Conservation (phyloP, 1,140 invertebrate species). For the Sycobia sp. region DNA sequence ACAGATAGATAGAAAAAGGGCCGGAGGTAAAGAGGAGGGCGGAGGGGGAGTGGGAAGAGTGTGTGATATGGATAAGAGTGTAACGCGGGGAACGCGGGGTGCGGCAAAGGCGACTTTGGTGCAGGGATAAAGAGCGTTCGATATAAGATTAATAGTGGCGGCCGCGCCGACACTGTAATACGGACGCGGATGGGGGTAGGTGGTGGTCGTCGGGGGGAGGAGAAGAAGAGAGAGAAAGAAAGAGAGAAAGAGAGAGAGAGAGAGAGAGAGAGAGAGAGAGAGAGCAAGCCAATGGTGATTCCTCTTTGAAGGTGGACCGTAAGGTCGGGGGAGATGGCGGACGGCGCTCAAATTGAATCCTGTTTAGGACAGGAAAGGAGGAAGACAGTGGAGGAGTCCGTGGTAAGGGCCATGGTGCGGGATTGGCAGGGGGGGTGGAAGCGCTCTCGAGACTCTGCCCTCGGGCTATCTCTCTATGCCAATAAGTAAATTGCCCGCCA, state of each 20-base stretch:
- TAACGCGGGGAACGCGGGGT: too few relatives aligned
- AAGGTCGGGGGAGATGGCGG: constrained; percentile 50
- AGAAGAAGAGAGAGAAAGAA: constrained; percentile 40
- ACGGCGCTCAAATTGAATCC: constrained; percentile 61
- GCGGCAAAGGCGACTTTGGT: too few relatives aligned
- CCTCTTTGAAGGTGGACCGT: constrained; percentile 59
- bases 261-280: constrained; percentile 43
- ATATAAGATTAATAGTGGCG: constrained; percentile 63
- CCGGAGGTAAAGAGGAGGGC: constrained; percentile 26
- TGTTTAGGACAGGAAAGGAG: constrained; percentile 58
- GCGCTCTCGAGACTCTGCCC: constrained; percentile 18
- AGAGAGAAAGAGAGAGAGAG: constrained; percentile 31
- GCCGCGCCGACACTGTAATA: too few relatives aligned
- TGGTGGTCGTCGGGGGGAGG: too few relatives aligned
- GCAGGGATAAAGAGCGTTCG: constrained; percentile 60
- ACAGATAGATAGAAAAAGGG: constrained; percentile 23
- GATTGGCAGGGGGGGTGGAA: neutral
- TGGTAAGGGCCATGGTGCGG: neutral
- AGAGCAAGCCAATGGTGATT: constrained; percentile 55
- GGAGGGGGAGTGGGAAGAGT: constrained; percentile 36
- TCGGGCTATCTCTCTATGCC: constrained; percentile 50
- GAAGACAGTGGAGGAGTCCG: constrained; percentile 37
- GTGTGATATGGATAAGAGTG: too few relatives aligned
- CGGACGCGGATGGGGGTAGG: neutral
- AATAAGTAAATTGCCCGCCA: constrained; percentile 57